Base-by-base conservation (phyloP, 1,140 invertebrate genomes). In the Octopus sinensis region DNA sequence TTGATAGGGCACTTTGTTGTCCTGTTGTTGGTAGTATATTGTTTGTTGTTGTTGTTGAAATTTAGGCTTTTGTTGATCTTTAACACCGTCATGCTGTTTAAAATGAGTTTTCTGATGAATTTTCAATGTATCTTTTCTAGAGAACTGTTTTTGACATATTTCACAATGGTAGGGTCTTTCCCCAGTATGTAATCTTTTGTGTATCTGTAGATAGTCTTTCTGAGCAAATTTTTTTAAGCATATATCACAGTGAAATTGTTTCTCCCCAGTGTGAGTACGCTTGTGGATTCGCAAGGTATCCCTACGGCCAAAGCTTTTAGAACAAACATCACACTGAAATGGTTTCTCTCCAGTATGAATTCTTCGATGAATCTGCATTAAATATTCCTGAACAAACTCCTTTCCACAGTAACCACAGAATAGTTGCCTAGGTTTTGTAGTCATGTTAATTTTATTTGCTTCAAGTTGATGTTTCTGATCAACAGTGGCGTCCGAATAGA, bases 341-440 rank as follows among this genome's bases (percentile, higher is more conserved):
- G 95, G 95, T 84, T 94, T 94, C 82, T 93, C 92, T 80, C 95
- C 95, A 0, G 96, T 97, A 88, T 98, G 95, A 6, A 93, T 94
- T 88, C 95, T 94, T 83, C 94, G 91, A 43, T 77, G 76, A 13
- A 53, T 77, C 7, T 51, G 30, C 43, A 77, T 51, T 13, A 52
- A 51, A 51, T 53, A 52, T 13, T 53, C 30, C 7, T 77, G 17
- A 6, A 51, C 52, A 53, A 77, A 77, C 7, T 13, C 30, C 43
- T 77, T 77, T 6, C 76, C 76, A 51, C 76, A 77, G 13, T 73
- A 73, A 13, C 68, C 30, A 17, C 68, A 73, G 68, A 73, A 73
- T 6, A 73, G 68, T 17, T 73, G 68, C 4, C 68, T 43, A 43
- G 30, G 30, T 43, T 43, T 43, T 43, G 30, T 43, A 43, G 1